Evolutionary conservation across 2,888 invertebrate genomes (phyloP).

Genomic region (Hartigia nigra): DNA sequence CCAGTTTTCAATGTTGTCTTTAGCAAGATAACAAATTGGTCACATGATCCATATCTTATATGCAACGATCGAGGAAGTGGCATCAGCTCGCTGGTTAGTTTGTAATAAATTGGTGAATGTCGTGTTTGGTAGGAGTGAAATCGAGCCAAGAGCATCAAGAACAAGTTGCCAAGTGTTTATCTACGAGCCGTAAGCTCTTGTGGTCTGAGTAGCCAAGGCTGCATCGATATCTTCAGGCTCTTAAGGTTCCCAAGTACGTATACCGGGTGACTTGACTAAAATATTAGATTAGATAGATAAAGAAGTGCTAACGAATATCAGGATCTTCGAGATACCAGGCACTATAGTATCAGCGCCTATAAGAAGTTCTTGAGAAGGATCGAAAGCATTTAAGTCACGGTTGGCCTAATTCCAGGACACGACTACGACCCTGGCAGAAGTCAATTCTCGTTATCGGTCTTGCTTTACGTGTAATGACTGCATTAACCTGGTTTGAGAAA

Average conservation of each 20-base stretch:
- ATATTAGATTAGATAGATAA: not conserved
- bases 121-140: not conserved
- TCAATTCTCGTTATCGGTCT: not conserved
- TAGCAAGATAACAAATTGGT: not conserved
- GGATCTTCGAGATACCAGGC: not conserved
- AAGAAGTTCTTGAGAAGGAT: not conserved
- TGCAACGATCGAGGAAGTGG: no score
- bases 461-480: not conserved
- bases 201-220: slow-evolving; percentile 41
- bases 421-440: not conserved
- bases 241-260: not conserved
- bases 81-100: not conserved
- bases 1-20: not conserved
- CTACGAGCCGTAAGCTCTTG: slow-evolving; percentile 45
- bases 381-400: slow-evolving; percentile 1
- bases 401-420: not conserved
- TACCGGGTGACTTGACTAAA: slow-evolving; percentile 4
- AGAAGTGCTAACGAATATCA: not conserved
- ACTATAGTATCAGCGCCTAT: not conserved
- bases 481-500: not conserved
- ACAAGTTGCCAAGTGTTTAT: slow-evolving; percentile 42
- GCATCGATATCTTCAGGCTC: slow-evolving; percentile 1
- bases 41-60: not conserved
- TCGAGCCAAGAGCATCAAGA: not conserved
- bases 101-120: not conserved